These are phyloP conservation scores for Drosophila pallidifrons DNA, from an alignment of 1,140 invertebrate genomes.

Conservation along the genomic window DNA sequence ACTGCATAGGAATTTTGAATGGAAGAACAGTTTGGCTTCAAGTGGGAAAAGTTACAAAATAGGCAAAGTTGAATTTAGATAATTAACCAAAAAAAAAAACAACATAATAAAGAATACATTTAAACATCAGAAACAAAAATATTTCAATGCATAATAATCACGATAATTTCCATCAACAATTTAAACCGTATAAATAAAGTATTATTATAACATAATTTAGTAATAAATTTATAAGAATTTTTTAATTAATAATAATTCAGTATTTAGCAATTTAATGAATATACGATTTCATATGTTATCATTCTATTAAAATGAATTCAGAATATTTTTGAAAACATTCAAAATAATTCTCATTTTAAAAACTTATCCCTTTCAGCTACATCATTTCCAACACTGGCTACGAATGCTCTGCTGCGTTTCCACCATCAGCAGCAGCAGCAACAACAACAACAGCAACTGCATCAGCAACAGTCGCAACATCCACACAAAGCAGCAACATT, in stretches of 20 bases:
- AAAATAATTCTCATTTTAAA: neutral
- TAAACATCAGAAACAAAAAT: no score
- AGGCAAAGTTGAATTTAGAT: neutral
- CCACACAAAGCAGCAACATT: slow-evolving; percentile 37
- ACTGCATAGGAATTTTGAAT: neutral
- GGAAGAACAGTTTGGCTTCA: neutral
- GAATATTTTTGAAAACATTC: neutral
- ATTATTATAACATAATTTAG: no score
- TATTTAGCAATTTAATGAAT: no score
- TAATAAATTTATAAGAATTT: no score
- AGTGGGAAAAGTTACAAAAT: neutral
- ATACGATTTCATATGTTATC: no score
- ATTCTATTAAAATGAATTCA: no score
- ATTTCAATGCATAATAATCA: no score
- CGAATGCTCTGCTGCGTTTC: slow-evolving; percentile 69
- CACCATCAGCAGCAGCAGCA: slow-evolving; percentile 74
- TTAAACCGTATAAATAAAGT: no score
- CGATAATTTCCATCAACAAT: no score
- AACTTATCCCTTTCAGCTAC: neutral
- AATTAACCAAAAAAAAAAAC: neutral
- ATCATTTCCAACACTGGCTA: slow-evolving; percentile 67
- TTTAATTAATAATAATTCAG: no score
- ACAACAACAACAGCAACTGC: slow-evolving; percentile 53
- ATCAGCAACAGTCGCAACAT: slow-evolving; percentile 52
- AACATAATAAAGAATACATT: neutral